Base-by-base conservation (phyloP, 2,888 invertebrate species). In the Branchellion lobata region DNA sequence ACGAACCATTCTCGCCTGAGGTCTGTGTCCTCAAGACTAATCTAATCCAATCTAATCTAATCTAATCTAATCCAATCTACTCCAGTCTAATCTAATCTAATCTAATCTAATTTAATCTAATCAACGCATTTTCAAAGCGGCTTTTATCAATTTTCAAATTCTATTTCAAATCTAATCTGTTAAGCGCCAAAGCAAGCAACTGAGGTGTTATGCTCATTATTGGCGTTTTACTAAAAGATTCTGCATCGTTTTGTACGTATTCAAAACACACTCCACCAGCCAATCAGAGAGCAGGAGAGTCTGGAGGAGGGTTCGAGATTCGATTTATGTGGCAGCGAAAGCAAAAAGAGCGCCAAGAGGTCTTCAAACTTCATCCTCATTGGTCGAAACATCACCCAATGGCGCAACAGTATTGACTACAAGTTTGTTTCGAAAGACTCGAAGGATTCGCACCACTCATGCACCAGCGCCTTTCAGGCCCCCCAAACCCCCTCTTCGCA, bases 381-480 rank as follows among this genome's bases (percentile, higher is more conserved):
- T 78, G 91, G 90, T 1, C 89, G 92, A 80, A 91, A 91, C 85
- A 88, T 90, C 82, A 88, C 89, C 71, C 91, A 91, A 81, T 92
- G 92, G 91, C 90, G 90, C 84, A 88, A 89, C 14, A 90, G 90
- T 51, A 86, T 89, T 29, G 85, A 85, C 47, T 51, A 53, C 24
- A 57, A 57, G 24, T 57, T 57, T n/a, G 14, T 57, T 5, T 57
- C 21, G 61, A 57, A n/a, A 24, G n/a, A 57, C 21, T 57, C 61
- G 5, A n/a, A n/a, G n/a, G 21, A n/a, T n/a, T 57, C 14, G 14
- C 51, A 31, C 21, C 75, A 31, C 14, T 53, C 75, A 27, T 27
- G 14, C 53, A 29, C 51, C 14, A 51, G 24, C 53, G 24, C n/a
- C 14, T n/a, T n/a, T n/a, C 36, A 33, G 73, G 36, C 47, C 24